These are phyloP conservation scores for Boleophthalmus pectinirostris DNA, from an alignment of 2,113 vertebrate genomes.

Conservation along the genomic window DNA sequence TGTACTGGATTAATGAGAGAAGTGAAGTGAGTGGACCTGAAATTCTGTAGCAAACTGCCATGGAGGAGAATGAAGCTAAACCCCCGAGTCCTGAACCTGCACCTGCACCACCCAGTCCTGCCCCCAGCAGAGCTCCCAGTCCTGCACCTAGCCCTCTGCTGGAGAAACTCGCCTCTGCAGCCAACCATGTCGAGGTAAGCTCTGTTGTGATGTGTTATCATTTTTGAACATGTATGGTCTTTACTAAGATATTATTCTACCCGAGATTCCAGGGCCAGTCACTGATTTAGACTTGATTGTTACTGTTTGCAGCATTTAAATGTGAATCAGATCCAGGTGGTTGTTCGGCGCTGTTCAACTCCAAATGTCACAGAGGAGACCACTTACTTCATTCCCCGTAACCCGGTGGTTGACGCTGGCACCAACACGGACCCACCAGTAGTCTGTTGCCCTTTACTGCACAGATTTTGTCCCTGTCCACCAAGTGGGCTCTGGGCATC, in stretches of 20 bases:
- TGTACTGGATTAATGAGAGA: constrained; percentile 30
- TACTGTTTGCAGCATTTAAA: constrained; percentile 58
- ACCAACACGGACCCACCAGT: constrained; percentile 77
- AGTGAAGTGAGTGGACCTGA: constrained; percentile 31
- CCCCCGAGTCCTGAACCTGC: constrained; percentile 32
- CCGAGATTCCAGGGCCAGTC: neutral
- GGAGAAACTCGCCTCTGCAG: constrained; percentile 47
- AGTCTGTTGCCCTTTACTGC: constrained; percentile 69
- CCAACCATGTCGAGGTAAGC: constrained; percentile 75
- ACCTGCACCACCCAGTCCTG: constrained; percentile 31
- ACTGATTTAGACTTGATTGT: neutral
- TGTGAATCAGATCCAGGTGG: constrained; percentile 74
- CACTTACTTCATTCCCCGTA: constrained; percentile 67
- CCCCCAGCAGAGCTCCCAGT: constrained; percentile 19
- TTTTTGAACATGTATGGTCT: neutral
- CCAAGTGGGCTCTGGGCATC: constrained; percentile 82
- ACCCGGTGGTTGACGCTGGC: constrained; percentile 66
- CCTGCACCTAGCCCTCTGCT: constrained; percentile 40
- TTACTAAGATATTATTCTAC: neutral
- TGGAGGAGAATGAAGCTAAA: constrained; percentile 65
- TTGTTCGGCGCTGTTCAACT: constrained; percentile 67
- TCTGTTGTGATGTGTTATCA: neutral
- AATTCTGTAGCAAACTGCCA: constrained; percentile 22
- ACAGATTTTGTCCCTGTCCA: constrained; percentile 80
- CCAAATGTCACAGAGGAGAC: constrained; percentile 75